Percentiles rank a stretch among this genome's conserved stretches.
phyloP scores from a whole-genome alignment of 2,113 vertebrate species.

The Aythya baeri region DNA sequence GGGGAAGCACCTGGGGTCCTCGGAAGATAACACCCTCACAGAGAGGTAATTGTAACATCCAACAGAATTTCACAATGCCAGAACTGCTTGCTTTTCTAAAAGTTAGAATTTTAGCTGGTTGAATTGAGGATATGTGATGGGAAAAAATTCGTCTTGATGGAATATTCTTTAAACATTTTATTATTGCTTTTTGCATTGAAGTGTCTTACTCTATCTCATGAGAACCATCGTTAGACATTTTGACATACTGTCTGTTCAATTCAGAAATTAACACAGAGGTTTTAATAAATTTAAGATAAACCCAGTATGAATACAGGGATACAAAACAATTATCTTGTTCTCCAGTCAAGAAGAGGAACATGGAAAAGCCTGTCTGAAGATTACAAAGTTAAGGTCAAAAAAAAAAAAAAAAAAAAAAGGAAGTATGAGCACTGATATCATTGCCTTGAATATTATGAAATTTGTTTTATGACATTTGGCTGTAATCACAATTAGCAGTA shows the following conservation, averaged over 20 bases:
- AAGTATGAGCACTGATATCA: conserved; percentile 16
- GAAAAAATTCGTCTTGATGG: not conserved
- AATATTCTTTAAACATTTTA: conserved; percentile 25
- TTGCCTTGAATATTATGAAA: conserved; percentile 53
- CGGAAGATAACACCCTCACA: not conserved
- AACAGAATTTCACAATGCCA: not conserved
- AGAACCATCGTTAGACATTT: conserved; percentile 49
- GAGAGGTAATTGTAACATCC: not conserved
- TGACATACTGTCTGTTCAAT: conserved; percentile 52
- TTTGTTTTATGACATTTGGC: conserved; percentile 66
- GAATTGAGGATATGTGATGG: not conserved
- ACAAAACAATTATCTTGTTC: conserved; percentile 62
- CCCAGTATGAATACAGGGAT: conserved; percentile 12
- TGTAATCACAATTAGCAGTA: conserved; percentile 74
- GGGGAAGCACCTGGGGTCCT: not conserved
- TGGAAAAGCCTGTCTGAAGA: not conserved
- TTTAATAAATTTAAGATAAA: conserved; percentile 55
- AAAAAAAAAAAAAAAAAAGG: conserved; percentile 58
- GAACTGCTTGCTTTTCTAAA: not conserved
- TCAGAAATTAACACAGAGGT: conserved; percentile 52
- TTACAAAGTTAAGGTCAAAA: conserved; percentile 51
- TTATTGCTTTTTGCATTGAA: not conserved
- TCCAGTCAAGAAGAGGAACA: conserved; percentile 55
- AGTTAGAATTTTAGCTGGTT: not conserved
- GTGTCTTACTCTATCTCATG: not conserved